Evolutionary conservation across 2,113 vertebrate genomes (phyloP), one percentile per base, ranked within the genome.

Genomic region (Aptenodytes forsteri): DNA sequence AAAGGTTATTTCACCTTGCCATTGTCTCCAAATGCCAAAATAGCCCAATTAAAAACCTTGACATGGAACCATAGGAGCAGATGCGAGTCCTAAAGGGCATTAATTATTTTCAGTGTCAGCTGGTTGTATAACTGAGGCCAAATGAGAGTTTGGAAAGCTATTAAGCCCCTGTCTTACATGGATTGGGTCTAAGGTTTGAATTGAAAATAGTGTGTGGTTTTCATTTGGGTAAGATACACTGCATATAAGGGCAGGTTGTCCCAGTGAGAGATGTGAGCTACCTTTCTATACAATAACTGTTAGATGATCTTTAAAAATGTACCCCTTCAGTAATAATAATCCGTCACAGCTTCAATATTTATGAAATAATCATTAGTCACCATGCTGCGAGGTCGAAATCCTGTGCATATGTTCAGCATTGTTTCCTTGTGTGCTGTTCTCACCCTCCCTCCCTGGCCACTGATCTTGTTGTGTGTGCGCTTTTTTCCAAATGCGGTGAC

Each of bases 21-120:
- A 98, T 98, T 98, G 98, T 99, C 98, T 99, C 98, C 98, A 99
- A 98, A 98, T 98, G 98, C 98, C 98, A 98, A 99, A 99, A 98
- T 98, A 98, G 98, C 98, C 99, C 98, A 99, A 99, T 99, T 99
- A 99, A 99, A 99, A 98, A 98, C 98, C 98, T 98, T 98, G 98
- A 98, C 98, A 98, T 98, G 98, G 98, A 98, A 98, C 98, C 98
- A 98, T 98, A 98, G 98, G 98, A 98, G 98, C 98, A 99, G 98
- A 99, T 99, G 98, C 92, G 93, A 98, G 98, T 98, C 98, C 98
- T 98, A 98, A 98, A 99, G 98, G 98, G 98, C 98, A 99, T 98
- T 98, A 98, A 98, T 99, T 98, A 98, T 98, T 98, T 98, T 98
- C 98, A 98, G 98, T 98, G 98, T 99, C 98, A 98, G 98, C 98